phyloP scores from a whole-genome alignment of 2,797 vertebrate genomes.

The Natrix natrix region DNA sequence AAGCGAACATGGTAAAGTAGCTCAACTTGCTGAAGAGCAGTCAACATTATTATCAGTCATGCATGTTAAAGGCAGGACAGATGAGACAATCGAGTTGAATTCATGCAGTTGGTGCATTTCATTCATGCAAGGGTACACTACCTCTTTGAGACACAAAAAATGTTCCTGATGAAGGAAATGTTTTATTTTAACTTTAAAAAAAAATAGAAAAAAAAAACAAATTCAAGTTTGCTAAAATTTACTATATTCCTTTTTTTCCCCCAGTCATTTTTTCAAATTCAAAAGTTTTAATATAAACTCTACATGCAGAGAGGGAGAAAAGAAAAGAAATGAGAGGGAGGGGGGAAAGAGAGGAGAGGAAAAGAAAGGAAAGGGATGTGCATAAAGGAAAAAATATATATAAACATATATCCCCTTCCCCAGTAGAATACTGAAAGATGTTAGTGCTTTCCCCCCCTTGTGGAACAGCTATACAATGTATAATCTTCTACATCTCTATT shows the following conservation, averaged over 20 bases:
- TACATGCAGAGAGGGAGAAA: too few relatives aligned
- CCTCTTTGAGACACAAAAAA: neutral
- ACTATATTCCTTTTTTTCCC: neutral
- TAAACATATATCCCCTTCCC: neutral
- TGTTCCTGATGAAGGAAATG: neutral
- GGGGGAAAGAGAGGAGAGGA: too few relatives aligned
- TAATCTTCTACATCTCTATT: neutral
- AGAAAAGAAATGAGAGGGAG: too few relatives aligned
- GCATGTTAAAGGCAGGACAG: neutral
- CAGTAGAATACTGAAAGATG: neutral
- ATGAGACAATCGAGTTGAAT: neutral
- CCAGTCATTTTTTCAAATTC: neutral
- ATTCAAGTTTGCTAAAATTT: neutral
- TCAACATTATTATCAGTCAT: neutral
- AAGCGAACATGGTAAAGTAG: neutral
- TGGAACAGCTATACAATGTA: neutral
- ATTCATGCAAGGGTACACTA: neutral
- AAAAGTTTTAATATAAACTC: neutral
- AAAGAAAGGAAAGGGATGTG: accelerated
- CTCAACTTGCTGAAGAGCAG: neutral
- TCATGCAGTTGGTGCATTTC: neutral
- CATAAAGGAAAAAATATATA: neutral
- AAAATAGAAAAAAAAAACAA: neutral
- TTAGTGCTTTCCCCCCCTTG: neutral
- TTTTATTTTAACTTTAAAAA: neutral